Evolutionary conservation across 1,140 invertebrate genomes (phyloP).

Genomic region (Heliconius hewitsoni): DNA sequence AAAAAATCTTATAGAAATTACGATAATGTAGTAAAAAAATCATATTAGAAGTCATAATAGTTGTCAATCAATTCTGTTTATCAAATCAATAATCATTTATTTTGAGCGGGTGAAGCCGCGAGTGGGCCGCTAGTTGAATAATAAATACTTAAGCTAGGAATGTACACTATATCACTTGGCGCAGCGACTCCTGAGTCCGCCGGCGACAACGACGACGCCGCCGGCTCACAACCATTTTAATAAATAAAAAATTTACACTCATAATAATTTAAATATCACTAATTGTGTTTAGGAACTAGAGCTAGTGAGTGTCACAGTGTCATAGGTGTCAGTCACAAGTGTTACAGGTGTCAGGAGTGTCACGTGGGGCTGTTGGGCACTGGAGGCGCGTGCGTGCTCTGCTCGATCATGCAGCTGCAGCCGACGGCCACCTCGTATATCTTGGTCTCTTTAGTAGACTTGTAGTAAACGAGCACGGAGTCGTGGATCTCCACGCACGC

Average conservation of each 20-base stretch:
- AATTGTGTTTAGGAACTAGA: slow-evolving; percentile 25
- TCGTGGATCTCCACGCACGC: slow-evolving; percentile 66
- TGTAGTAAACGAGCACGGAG: slow-evolving; percentile 61
- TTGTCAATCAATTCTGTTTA: no score
- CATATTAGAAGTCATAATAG: no score
- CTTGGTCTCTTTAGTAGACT: slow-evolving; percentile 24
- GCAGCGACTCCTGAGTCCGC: not conserved
- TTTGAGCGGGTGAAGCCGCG: no score
- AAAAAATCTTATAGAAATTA: no score
- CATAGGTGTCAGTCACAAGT: slow-evolving; percentile 15
- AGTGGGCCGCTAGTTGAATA: slow-evolving; percentile 22
- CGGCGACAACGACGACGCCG: not conserved
- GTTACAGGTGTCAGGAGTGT: slow-evolving; percentile 20
- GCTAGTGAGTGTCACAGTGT: slow-evolving; percentile 18
- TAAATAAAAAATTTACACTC: slow-evolving; percentile 32
- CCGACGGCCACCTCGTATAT: slow-evolving; percentile 58
- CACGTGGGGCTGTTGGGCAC: slow-evolving; percentile 34
- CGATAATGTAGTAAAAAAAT: no score
- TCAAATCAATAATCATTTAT: no score
- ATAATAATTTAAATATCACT: slow-evolving; percentile 36
- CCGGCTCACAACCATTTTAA: slow-evolving; percentile 29
- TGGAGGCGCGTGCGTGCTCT: slow-evolving; percentile 32
- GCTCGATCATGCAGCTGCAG: slow-evolving; percentile 62
- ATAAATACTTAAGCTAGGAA: slow-evolving; percentile 43
- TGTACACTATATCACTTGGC: slow-evolving; percentile 32